phyloP scores from a whole-genome alignment of 2,797 vertebrate genomes.

The Psittacula derbiana region DNA sequence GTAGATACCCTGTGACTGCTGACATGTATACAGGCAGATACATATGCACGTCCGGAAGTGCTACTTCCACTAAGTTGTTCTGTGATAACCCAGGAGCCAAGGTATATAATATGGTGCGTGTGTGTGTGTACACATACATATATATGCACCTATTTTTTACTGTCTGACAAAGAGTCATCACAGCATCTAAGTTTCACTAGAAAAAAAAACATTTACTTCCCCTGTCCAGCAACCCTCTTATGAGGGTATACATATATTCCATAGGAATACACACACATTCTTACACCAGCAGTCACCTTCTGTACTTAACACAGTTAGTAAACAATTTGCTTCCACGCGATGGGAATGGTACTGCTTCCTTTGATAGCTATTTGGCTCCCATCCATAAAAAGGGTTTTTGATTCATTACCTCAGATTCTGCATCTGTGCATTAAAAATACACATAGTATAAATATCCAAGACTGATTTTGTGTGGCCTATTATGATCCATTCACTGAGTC shows the following conservation, averaged over 20 bases:
- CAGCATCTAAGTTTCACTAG: neutral
- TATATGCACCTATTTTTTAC: neutral
- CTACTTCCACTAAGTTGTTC: neutral
- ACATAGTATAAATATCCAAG: neutral
- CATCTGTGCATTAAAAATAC: neutral
- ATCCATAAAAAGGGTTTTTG: neutral
- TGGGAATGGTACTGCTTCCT: neutral
- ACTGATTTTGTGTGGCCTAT: neutral
- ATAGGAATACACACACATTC: neutral
- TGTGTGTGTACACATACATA: too few species aligned
- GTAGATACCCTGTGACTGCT: neutral
- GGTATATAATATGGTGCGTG: neutral
- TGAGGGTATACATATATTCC: neutral
- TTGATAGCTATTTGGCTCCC: neutral
- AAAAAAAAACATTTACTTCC: neutral
- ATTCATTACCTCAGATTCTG: neutral
- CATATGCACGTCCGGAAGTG: neutral
- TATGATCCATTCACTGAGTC: neutral
- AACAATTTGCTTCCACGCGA: neutral
- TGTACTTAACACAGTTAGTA: neutral
- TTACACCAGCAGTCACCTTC: neutral
- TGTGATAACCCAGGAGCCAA: neutral
- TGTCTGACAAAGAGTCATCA: neutral
- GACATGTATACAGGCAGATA: neutral
- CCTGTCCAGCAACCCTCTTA: neutral